phyloP scores from a whole-genome alignment of 2,888 invertebrate species.

The Orthonychiurus folsomi region DNA sequence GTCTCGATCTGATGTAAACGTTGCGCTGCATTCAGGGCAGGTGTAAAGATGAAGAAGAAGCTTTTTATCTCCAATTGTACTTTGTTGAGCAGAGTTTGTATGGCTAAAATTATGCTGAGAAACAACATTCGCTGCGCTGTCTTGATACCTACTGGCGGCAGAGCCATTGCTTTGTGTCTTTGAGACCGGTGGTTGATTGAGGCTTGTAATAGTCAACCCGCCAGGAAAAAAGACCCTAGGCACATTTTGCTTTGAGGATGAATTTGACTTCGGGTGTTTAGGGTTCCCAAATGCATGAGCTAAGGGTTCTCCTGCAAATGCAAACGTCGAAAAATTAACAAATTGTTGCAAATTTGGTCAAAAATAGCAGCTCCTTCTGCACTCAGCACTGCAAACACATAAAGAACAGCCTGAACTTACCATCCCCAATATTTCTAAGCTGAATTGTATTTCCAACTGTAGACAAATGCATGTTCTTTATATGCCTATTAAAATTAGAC shows the following conservation, averaged over 20 bases:
- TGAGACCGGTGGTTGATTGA: neutral
- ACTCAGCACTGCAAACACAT: too few species aligned
- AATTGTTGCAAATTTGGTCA: too few species aligned
- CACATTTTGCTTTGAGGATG: too few species aligned
- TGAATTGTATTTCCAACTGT: neutral
- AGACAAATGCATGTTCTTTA: conserved; percentile 33
- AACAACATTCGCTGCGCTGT: neutral
- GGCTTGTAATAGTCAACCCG: neutral
- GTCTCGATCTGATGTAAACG: conserved; percentile 31
- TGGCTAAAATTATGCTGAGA: neutral
- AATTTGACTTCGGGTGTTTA: neutral
- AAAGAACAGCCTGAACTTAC: too few species aligned
- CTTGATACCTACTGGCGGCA: neutral
- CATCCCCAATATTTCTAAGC: neutral
- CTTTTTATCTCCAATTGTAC: conserved; percentile 15
- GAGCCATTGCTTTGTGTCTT: neutral
- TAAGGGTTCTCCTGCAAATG: too few species aligned
- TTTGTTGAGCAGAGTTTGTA: neutral
- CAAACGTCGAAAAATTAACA: too few species aligned
- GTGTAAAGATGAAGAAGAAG: conserved; percentile 24
- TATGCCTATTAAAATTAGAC: too few species aligned
- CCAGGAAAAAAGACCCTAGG: neutral
- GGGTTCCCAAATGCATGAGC: too few species aligned
- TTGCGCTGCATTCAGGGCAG: conserved; percentile 28
- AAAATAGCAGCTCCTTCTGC: too few species aligned